These are phyloP conservation scores for Notospermus geniculatus DNA, from an alignment of 1,140 invertebrate species.

Conservation along the genomic window DNA sequence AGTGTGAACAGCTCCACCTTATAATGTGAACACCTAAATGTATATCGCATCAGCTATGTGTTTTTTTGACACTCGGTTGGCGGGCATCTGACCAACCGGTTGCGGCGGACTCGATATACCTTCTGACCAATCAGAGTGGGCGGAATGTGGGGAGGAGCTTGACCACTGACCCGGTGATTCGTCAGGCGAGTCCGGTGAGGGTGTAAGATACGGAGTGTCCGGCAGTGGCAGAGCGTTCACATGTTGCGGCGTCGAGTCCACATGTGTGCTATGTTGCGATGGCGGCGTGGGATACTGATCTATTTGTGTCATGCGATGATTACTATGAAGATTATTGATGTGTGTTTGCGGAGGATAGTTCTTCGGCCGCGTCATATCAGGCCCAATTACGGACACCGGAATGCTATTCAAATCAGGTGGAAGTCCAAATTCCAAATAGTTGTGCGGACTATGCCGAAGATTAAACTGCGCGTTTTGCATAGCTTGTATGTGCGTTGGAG, in stretches of 20 bases:
- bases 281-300: constrained; percentile 79
- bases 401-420: neutral
- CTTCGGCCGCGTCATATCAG: no score
- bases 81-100: constrained; percentile 21
- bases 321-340: constrained; percentile 8
- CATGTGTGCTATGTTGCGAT: constrained; percentile 75
- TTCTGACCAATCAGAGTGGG: constrained; percentile 90
- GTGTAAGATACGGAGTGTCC: constrained; percentile 9
- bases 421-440: constrained; percentile 2
- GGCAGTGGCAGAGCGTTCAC: neutral
- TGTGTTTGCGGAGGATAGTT: neutral
- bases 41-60: no score
- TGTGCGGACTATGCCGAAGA: constrained; percentile 35
- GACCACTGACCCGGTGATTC: constrained; percentile 92
- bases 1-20: no score
- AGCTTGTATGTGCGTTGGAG: constrained; percentile 91
- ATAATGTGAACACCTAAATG: no score
- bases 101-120: constrained; percentile 64
- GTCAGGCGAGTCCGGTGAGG: constrained; percentile 66
- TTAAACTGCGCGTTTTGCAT: constrained; percentile 83
- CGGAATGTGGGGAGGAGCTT: constrained; percentile 81
- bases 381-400: neutral
- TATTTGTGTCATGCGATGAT: constrained; percentile 30
- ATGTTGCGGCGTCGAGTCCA: constrained; percentile 31
- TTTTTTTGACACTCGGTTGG: no score